Evolutionary conservation across 2,888 invertebrate genomes (phyloP).

Genomic region (Cerastoderma edule): DNA sequence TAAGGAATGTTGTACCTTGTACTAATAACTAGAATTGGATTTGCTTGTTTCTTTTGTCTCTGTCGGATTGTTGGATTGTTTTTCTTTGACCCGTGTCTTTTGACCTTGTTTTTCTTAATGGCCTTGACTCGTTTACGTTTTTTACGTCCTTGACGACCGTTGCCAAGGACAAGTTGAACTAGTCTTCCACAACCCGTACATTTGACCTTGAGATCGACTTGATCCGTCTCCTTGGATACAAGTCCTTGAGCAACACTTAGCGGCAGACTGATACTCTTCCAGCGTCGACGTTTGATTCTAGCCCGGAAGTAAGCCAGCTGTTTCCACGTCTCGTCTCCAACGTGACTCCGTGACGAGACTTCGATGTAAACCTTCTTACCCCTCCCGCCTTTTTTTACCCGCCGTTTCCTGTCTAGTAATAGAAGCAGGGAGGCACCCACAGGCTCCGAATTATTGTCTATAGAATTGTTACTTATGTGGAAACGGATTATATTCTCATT

Average conservation of each 20-base stretch:
- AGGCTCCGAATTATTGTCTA: conserved; percentile 30
- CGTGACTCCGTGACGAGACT: conserved; percentile 33
- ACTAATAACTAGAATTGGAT: conserved; percentile 52
- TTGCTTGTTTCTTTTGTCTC: conserved; percentile 28
- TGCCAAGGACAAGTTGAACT: conserved; percentile 46
- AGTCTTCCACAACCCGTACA: conserved; percentile 58
- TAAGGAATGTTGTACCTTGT: conserved; percentile 22
- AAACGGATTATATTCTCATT: conserved; percentile 13
- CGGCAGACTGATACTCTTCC: conserved; percentile 56
- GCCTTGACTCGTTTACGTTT: not conserved
- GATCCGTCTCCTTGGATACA: conserved; percentile 30
- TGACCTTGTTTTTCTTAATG: not conserved
- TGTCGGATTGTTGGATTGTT: conserved; percentile 21
- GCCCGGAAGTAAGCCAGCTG: conserved; percentile 42
- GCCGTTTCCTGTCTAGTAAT: conserved; percentile 42
- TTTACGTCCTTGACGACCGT: not conserved
- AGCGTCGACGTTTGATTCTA: conserved; percentile 45
- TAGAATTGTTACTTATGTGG: not conserved
- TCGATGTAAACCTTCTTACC: conserved; percentile 54
- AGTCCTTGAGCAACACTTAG: conserved; percentile 42
- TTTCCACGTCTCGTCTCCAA: conserved; percentile 27
- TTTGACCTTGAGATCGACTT: conserved; percentile 46
- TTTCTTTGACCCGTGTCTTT: conserved; percentile 8
- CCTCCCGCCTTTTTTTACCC: conserved; percentile 43
- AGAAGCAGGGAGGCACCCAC: conserved; percentile 47